A percentile compares a stretch with the other conserved stretches of the same genome.
These are phyloP conservation scores for Cheilosia impressa DNA, from an alignment of 2,888 invertebrate genomes.

Conservation along the genomic window DNA sequence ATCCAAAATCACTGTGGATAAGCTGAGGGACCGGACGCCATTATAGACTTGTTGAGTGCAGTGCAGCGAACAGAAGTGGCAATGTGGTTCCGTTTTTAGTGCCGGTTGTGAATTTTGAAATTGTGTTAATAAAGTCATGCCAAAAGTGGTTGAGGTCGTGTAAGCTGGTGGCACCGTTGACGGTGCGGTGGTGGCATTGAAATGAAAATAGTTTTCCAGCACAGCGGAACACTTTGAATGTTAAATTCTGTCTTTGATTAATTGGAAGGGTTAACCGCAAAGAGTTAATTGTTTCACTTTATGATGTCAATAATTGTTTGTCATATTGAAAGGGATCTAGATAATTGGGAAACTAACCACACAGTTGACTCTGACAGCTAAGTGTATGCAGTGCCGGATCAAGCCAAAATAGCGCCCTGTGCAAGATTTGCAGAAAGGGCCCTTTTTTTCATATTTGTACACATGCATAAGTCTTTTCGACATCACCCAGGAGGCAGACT, in stretches of 20 bases:
- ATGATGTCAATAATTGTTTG: neutral
- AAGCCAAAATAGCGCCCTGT: too few species aligned
- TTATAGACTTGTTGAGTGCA: conserved; percentile 64
- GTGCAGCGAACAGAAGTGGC: conserved; percentile 33
- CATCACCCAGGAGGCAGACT: too few species aligned
- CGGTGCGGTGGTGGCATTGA: conserved; percentile 4
- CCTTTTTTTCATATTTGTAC: too few species aligned
- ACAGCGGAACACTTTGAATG: conserved; percentile 9
- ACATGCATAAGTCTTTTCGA: too few species aligned
- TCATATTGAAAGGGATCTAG: neutral
- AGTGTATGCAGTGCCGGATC: too few species aligned
- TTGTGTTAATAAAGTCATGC: conserved; percentile 43
- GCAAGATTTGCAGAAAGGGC: too few species aligned
- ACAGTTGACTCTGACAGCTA: too few species aligned
- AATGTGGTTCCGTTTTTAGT: conserved; percentile 45
- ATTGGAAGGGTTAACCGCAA: conserved; percentile 29
- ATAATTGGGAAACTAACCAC: too few species aligned
- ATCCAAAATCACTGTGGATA: conserved; percentile 59
- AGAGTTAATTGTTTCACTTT: conserved; percentile 27
- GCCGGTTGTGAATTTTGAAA: conserved; percentile 40
- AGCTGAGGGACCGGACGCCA: conserved; percentile 23
- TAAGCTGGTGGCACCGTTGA: conserved; percentile 7
- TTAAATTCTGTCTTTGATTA: conserved; percentile 48
- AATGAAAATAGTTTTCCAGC: conserved; percentile 39
- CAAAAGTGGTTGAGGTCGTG: conserved; percentile 53